Evolutionary conservation across 2,797 vertebrate species (phyloP).

Genomic region (Brachymystax lenok): DNA sequence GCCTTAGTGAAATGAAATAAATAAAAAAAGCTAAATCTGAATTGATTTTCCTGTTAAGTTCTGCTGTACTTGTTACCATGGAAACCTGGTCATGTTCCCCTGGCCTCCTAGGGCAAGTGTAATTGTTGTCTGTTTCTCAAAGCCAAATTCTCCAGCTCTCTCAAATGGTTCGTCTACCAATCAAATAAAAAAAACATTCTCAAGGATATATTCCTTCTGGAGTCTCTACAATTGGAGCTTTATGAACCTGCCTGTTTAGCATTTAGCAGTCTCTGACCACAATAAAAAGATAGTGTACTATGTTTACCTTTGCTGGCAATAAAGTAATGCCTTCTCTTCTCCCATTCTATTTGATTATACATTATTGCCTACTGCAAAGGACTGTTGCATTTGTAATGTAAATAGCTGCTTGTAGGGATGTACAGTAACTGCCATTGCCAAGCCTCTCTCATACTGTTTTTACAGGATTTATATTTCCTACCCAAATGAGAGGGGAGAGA

Average conservation of each 20-base stretch:
- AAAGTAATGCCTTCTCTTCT: no score
- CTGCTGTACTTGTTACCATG: constrained; percentile 84
- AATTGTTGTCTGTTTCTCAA: constrained; percentile 74
- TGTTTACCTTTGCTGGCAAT: neutral
- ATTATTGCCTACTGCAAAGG: no score
- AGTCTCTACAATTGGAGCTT: constrained; percentile 4
- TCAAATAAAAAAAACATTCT: constrained; percentile 27
- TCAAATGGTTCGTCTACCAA: constrained; percentile 33
- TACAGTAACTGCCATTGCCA: neutral
- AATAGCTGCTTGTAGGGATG: no score
- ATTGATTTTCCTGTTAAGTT: constrained; percentile 83
- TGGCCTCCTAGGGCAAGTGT: constrained; percentile 82
- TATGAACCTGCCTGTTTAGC: neutral
- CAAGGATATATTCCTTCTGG: constrained; percentile 22
- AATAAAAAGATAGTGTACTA: neutral
- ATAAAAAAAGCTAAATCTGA: constrained; percentile 68
- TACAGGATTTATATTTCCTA: neutral
- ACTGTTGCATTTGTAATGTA: no score
- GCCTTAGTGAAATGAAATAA: constrained; percentile 64
- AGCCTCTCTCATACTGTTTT: neutral
- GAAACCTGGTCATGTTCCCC: constrained; percentile 82
- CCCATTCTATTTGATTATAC: no score
- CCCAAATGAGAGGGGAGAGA: constrained; percentile 9
- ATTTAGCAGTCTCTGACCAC: neutral
- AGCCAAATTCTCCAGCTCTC: constrained; percentile 26